A percentile compares a stretch with the other conserved stretches of the same genome.
phyloP scores from a whole-genome alignment of 1,140 invertebrate species.

The Melanaphis sacchari region DNA sequence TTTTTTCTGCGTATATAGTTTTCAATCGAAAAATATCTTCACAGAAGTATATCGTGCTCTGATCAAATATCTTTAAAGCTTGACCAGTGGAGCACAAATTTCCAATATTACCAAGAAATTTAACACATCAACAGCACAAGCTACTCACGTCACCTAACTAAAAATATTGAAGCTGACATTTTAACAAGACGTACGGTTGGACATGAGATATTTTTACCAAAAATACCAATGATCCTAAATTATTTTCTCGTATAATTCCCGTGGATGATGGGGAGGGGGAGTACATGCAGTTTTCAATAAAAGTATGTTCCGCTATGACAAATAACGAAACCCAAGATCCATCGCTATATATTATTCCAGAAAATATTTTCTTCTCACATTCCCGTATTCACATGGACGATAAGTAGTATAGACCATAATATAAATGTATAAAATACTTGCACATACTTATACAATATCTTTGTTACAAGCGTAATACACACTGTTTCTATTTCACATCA shows the following conservation, averaged over 20 bases:
- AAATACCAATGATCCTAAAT: neutral
- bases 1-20: neutral
- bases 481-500: no score
- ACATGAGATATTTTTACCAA: neutral
- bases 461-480: no score
- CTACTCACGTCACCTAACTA: neutral
- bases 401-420: no score
- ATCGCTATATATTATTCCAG: neutral
- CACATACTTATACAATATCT: no score
- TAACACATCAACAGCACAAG: neutral
- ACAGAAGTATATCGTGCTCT: neutral
- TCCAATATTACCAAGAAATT: neutral
- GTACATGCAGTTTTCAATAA: neutral
- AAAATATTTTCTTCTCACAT: neutral
- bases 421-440: no score
- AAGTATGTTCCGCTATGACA: neutral
- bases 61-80: neutral
- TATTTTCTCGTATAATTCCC: neutral
- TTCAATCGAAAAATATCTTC: neutral
- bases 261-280: neutral
- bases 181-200: neutral
- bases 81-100: neutral
- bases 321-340: neutral
- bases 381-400: neutral
- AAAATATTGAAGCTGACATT: slow-evolving; percentile 5